Base-by-base conservation (phyloP, 2,888 invertebrate genomes). In the Bruchidius siliquastri region DNA sequence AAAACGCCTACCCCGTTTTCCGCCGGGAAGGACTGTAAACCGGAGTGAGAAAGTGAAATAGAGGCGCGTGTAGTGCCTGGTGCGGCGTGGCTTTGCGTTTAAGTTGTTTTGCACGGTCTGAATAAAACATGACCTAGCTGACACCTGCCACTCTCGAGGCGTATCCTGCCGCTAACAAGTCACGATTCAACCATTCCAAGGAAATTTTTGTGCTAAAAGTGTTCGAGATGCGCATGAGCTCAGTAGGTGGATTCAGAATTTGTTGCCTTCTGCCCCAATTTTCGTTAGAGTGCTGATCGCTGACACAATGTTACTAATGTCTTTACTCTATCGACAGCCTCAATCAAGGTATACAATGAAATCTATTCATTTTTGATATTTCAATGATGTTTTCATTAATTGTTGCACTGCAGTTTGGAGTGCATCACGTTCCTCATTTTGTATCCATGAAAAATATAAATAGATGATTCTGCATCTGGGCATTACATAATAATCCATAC, bases 81-180 rank as follows among this genome's bases (percentile, higher is more conserved):
- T 13, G 18, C 13, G 8, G 49, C 49, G 49, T 49, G 70, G 49
- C 49, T 49, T 49, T 18, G 49, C 49, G 49, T 49, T 13, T 30
- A 30, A 30, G 30, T 30, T 49, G 49, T 75, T 76, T 70, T 68
- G 75, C 79, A 76, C 79, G 79, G 75, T 75, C 77, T 80, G 80
- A 79, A 80, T 80, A 79, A 79, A 79, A 80, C 80, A 80, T 79
- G 80, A 79, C 75, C 74, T 74, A 73, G 72, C 77, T 77, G 79
- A 80, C 80, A 80, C 80, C 79, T 80, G 79, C 78, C 78, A 68
- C 75, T 80, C 79, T 77, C 73, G 49, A 4, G 10, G 49, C 49
- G 49, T 49, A 49, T 49, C 72, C 72, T 74, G 76, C 75, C 72
- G 77, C 71, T 76, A 76, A 75, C 78, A 78, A 75, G 78, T 78